Base-by-base conservation (phyloP, 1,140 invertebrate genomes). In the Drosophila asahinai region DNA sequence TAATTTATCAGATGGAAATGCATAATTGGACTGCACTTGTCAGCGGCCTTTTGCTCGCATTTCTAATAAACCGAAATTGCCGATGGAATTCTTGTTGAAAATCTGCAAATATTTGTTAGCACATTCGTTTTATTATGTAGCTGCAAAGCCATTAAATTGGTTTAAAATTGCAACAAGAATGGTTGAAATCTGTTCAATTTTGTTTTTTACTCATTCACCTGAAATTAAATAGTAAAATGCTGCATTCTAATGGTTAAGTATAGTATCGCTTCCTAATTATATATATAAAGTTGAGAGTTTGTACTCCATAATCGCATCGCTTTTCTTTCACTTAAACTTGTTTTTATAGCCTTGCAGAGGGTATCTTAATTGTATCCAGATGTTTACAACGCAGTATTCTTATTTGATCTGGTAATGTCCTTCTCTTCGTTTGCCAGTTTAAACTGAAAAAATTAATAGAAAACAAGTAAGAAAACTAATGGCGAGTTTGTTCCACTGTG, bases 41-140 rank as follows among this genome's bases (percentile, higher is more conserved):
- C 63, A 57, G 48, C 43, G 54, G 54, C 42, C 61, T 27, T 58
- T 70, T 62, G 38, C 27, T 60, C 17, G 19, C 11, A 55, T 48
- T 70, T 79, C 38, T 14, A 30, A 55, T 73, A 55, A 78, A 66
- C 47, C 58, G 12, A 78, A 74, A 82, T 57, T 48, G 62, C 74
- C 68, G 33, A 25, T 74, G 80, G 80, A 68, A 57, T 49, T 30
- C 54, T 82, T 68, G 75, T 47, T 74, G 54, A 62, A 82, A 82
- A 78, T 77, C 80, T 77, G 74, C 65, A 77, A 40, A 77, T 68
- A 77, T 68, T 78, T 70, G 49, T 68, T 49, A 57, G 55, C 45
- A 43, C 62, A 68, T 62, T 77, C 55, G 42, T 68, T 40, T 51
- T 58, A 19, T 38, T 45, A 43, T 77, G 73, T 75, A 42, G 75